These are phyloP conservation scores for Planococcus citri DNA, from an alignment of 1,140 invertebrate species.

Conservation along the genomic window DNA sequence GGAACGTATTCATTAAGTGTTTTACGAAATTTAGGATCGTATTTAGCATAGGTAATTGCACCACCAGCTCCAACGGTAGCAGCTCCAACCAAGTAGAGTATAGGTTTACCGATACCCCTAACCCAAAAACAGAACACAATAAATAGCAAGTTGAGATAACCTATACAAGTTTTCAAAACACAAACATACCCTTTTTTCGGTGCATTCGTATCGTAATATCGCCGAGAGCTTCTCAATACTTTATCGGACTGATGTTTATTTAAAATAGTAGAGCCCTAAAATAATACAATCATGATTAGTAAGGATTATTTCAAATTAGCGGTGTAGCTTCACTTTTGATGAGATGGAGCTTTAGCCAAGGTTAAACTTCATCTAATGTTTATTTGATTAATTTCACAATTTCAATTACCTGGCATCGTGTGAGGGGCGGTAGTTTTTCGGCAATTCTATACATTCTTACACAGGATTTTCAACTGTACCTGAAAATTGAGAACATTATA, in stretches of 20 bases:
- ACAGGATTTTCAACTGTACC: neutral
- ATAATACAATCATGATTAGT: neutral
- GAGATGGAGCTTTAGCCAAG: neutral
- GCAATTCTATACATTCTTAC: neutral
- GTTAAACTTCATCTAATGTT: neutral
- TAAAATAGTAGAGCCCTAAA: neutral
- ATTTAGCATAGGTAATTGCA: conserved; percentile 47
- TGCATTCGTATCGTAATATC: neutral
- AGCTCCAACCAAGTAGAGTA: conserved; percentile 25
- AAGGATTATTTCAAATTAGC: neutral
- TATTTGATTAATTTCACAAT: neutral
- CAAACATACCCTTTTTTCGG: neutral
- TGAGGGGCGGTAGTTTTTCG: neutral
- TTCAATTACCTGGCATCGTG: neutral
- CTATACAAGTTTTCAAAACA: neutral
- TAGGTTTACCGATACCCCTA: neutral
- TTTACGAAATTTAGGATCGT: conserved; percentile 50
- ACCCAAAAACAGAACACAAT: neutral
- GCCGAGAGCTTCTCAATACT: neutral
- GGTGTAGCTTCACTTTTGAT: neutral
- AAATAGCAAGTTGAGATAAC: neutral
- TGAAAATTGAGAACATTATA: neutral
- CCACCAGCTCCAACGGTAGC: conserved; percentile 40
- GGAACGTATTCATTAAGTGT: conserved; percentile 51
- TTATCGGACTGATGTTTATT: neutral